Base-by-base conservation (phyloP, 1,140 invertebrate genomes). In the Temnothorax curvispinosus region DNA sequence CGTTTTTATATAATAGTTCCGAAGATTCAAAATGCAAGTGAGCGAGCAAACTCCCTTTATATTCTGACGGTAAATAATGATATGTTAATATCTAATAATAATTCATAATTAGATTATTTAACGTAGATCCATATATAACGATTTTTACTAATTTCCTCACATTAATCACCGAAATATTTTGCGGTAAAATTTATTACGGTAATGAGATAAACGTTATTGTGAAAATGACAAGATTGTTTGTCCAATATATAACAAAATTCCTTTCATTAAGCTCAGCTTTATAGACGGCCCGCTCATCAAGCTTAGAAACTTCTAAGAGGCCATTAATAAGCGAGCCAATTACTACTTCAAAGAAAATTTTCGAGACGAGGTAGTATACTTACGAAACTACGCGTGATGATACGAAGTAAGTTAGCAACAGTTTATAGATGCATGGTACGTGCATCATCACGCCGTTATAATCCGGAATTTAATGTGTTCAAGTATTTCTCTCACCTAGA, bases 291-390 rank as follows among this genome's bases (percentile, higher is more conserved):
- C 38, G 38, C 69, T 84, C 62, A 54, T 77, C 81, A 74, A 69
- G 72, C 72, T 65, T 74, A 76, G 80, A 56, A 87, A 87, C 81
- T 77, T 87, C 78, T 65, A 76, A 85, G 50, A 65, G 62, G 81
- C 60, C 80, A 87, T 87, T 85, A 85, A 85, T 72, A 76, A 85
- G 81, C 86, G 52, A 76, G 86, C 81, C 81, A 85, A 85, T 87
- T 87, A 87, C 69, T 58, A 62, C 69, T 88, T 78, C 72, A 86
- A 87, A 81, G 86, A 85, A 87, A 85, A 85, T 87, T 72, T 87
- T 87, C 81, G 50, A 86, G 81, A 72, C 78, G 44, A 44, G 41
- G 38, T 81, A 81, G 76, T 80, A 71, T 86, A 80, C 76, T 85
- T 78, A 85, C 38, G 82, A 78, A 85, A 85, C 72, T 85, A 85